Evolutionary conservation across 2,888 invertebrate genomes (phyloP), one percentile per base, ranked within the genome.

Genomic region (Exephanes ischioxanthus): DNA sequence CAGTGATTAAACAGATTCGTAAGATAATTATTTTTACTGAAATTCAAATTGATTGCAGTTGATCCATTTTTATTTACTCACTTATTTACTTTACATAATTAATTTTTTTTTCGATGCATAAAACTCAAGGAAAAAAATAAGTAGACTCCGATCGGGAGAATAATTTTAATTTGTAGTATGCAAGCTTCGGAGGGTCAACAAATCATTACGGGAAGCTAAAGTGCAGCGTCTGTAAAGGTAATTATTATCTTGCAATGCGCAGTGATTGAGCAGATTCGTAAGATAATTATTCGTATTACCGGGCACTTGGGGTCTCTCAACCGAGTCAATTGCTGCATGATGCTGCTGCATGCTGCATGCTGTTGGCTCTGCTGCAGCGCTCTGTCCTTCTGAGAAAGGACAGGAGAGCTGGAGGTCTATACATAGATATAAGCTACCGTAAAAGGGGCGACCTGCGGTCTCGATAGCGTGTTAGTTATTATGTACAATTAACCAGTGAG

Each of bases 401-500:
- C 51, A 73, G 73, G 55, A 72, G 63, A 83, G 70, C 55, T 14
- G 37, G 48, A 53, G 61, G 75, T 79, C 78, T 78, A 68, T 82
- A 85, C 58, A 82, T 76, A 73, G 73, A 63, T 79, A 82, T 80
- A 82, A 84, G 86, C 79, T 86, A 81, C 91, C 91, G 88, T 91
- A 91, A 91, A 91, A 89, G 91, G 91, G 86, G 85, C 79, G 83
- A 83, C 79, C 81, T 86, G 87, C 86, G 86, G 87, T 90, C 89
- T 90, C 87, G 87, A 87, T 88, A 85, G 87, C 88, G 88, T 89
- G 89, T 89, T 90, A 89, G 91, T 91, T 91, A 92, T 92, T 91
- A 91, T 88, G 90, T 90, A 89, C 91, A 92, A 92, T 92, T 92
- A 92, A 89, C 89, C 88, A 85, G 81, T 78, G 81, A 78, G 83